A percentile compares a stretch with the other conserved stretches of the same genome.
These are phyloP conservation scores for Linurgus olivaceus DNA, from an alignment of 2,797 vertebrate species.

Conservation along the genomic window DNA sequence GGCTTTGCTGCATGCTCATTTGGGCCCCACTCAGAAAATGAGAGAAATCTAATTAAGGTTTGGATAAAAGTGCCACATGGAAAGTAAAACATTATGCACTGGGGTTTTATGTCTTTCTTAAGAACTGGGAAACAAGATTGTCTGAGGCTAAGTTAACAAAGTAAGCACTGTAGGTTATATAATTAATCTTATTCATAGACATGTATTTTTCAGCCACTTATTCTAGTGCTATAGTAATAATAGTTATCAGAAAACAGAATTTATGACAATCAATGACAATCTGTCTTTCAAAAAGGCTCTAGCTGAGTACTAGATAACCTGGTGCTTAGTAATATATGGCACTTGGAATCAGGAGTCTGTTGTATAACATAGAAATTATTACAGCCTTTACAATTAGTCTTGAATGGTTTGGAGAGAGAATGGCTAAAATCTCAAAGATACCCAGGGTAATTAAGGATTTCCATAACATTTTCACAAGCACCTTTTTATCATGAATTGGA, in stretches of 20 bases:
- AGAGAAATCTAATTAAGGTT: neutral
- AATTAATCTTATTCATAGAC: neutral
- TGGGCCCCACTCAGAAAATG: neutral
- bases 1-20: neutral
- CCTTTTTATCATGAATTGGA: neutral
- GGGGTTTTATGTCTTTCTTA: neutral
- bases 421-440: neutral
- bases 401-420: neutral
- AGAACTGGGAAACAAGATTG: neutral
- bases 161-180: neutral
- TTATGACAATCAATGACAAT: neutral
- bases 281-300: neutral
- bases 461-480: neutral
- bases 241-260: neutral
- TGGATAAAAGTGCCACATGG: neutral
- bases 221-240: neutral
- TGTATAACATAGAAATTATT: neutral
- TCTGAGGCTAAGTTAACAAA: neutral
- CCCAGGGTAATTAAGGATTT: neutral
- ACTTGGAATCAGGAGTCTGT: neutral
- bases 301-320: neutral
- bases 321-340: neutral
- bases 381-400: neutral
- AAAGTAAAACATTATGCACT: neutral
- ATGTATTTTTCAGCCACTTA: neutral